Percentiles rank a stretch among this genome's conserved stretches.
These are phyloP conservation scores for Oikopleura vanhoeffeni DNA, from an alignment of 23 tunicate genomes.

Conservation along the genomic window DNA sequence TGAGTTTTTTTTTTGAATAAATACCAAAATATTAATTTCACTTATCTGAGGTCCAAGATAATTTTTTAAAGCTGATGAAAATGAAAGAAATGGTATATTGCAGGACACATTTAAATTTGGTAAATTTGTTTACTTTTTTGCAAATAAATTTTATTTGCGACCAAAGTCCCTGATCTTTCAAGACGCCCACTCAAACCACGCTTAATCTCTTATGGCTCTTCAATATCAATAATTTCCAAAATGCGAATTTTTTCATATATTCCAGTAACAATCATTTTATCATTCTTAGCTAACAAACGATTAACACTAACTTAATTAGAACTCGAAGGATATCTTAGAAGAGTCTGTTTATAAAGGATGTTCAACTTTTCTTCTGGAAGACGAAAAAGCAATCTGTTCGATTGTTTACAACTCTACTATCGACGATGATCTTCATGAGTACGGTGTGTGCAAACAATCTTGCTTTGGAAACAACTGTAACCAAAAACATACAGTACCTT, in stretches of 20 bases:
- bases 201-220: no score
- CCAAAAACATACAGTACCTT: neutral
- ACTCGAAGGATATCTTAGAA: neutral
- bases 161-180: no score
- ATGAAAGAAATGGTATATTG: no score
- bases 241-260: neutral
- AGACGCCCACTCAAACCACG: no score
- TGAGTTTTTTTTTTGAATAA: no score
- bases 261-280: neutral
- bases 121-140: no score
- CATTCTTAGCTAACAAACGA: neutral
- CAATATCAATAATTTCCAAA: neutral
- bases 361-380: neutral
- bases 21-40: no score
- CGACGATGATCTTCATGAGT: neutral
- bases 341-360: constrained; percentile 10
- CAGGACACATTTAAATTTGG: no score
- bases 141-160: no score
- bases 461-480: neutral
- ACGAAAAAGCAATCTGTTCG: neutral
- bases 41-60: no score
- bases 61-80: no score
- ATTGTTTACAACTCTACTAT: neutral
- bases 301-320: neutral
- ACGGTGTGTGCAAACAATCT: constrained; percentile 12